Conservation (phyloP, 2,888 invertebrate species). For the Brachyptera risi region DNA sequence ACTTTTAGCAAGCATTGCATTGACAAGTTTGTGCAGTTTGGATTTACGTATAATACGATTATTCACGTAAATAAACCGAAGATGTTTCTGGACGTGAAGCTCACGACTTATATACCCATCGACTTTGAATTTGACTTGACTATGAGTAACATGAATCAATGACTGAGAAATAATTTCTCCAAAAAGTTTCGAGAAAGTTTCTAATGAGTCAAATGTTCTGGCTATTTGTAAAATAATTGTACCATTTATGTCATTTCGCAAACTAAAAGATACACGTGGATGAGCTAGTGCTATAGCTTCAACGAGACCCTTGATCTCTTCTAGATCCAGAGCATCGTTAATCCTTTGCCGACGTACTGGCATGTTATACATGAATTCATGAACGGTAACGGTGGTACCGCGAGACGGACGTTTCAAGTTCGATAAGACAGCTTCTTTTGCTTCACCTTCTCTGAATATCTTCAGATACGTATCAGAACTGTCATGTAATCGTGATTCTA, state of each 20-base stretch:
- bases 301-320: slow-evolving; percentile 55
- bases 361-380: slow-evolving; percentile 59
- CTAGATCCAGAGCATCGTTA: slow-evolving; percentile 52
- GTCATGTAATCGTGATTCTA: slow-evolving; percentile 53
- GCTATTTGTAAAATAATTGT: slow-evolving; percentile 56
- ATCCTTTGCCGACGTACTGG: slow-evolving; percentile 57
- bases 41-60: slow-evolving; percentile 52
- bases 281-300: slow-evolving; percentile 62
- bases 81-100: slow-evolving; percentile 44
- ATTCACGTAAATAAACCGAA: slow-evolving; percentile 65
- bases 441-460: slow-evolving; percentile 51
- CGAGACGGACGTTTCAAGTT: slow-evolving; percentile 52
- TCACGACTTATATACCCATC: slow-evolving; percentile 55
- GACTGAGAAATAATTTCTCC: slow-evolving; percentile 43
- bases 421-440: slow-evolving; percentile 42
- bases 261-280: slow-evolving; percentile 57
- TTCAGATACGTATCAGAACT: slow-evolving; percentile 54
- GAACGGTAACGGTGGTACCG: slow-evolving; percentile 69
- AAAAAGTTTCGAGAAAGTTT: slow-evolving; percentile 50
- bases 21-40: slow-evolving; percentile 49
- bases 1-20: slow-evolving; percentile 41
- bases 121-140: slow-evolving; percentile 49
- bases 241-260: slow-evolving; percentile 61
- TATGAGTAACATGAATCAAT: slow-evolving; percentile 44
- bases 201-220: slow-evolving; percentile 52